phyloP scores from a whole-genome alignment of 1,140 invertebrate species.

The Pseudomyrmex flavicornis region DNA sequence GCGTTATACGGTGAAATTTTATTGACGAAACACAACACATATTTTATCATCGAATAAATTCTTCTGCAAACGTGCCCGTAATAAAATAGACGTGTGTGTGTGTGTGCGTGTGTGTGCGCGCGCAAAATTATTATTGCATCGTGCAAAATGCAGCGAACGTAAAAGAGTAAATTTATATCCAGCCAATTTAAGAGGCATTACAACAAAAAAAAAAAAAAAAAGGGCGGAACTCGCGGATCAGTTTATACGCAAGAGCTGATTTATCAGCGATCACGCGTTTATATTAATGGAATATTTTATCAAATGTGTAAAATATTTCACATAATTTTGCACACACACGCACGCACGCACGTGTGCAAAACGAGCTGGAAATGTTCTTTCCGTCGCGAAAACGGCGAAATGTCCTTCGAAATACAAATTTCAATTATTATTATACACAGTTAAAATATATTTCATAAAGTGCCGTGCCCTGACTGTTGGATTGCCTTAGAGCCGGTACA shows the following conservation, averaged over 20 bases:
- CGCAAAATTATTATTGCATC: not conserved
- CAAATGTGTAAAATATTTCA: not conserved
- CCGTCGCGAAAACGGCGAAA: too few relatives aligned
- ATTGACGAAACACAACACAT: not conserved
- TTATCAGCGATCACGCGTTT: not conserved
- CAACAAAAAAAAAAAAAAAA: not conserved
- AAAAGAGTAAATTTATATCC: conserved; percentile 25
- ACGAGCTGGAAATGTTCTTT: too few relatives aligned
- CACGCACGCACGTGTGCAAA: not conserved
- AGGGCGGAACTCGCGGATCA: not conserved
- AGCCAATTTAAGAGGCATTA: not conserved
- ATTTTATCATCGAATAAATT: not conserved
- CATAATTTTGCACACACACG: conserved; percentile 1
- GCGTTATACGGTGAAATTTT: not conserved
- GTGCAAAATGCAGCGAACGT: not conserved
- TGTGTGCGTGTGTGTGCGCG: too few relatives aligned
- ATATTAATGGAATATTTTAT: conserved; percentile 9
- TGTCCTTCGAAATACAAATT: not conserved
- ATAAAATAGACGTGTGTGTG: not conserved
- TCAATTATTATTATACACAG: not conserved
- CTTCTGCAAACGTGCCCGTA: not conserved
- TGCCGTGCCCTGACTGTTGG: not conserved
- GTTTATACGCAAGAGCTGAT: not conserved
- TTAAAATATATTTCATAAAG: conserved; percentile 34
- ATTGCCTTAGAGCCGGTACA: not conserved